phyloP scores from a whole-genome alignment of 2,113 vertebrate species.

The Sphaerodactylus townsendi region DNA sequence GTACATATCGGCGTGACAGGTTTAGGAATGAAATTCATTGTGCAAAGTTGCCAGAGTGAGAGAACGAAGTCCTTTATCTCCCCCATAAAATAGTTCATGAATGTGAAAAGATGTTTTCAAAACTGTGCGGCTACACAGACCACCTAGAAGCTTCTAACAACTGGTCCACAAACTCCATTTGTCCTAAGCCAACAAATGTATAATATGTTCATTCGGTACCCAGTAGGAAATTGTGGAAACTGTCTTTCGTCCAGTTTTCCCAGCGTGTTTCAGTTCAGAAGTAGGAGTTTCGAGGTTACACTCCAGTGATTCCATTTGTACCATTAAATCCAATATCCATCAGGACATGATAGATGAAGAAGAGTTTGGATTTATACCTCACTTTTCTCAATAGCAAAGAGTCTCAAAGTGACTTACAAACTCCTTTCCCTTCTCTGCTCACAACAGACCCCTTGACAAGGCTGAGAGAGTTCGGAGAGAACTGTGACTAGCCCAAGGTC shows the following conservation, averaged over 20 bases:
- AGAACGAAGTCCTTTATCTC: slow-evolving; percentile 21
- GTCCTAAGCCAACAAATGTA: neutral
- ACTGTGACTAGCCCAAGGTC: no score
- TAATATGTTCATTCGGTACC: neutral
- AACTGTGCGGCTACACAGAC: neutral
- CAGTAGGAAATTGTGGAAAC: neutral
- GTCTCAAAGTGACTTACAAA: no score
- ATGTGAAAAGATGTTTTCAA: neutral
- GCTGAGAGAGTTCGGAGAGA: no score
- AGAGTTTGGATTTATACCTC: no score
- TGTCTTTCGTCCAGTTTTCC: neutral
- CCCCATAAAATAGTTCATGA: slow-evolving; percentile 14
- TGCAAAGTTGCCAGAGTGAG: slow-evolving; percentile 24
- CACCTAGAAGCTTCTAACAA: neutral
- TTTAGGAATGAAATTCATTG: slow-evolving; percentile 39
- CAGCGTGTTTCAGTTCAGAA: neutral
- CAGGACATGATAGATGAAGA: no score
- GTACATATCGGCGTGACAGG: neutral
- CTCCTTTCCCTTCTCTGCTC: no score
- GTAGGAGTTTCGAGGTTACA: no score
- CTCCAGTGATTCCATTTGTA: no score
- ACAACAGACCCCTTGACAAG: no score
- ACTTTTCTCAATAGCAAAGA: no score
- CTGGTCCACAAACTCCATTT: neutral
- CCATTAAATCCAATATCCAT: no score